Evolutionary conservation across 2,113 vertebrate genomes (phyloP), one percentile per base, ranked within the genome.

Genomic region (Clarias gariepinus): DNA sequence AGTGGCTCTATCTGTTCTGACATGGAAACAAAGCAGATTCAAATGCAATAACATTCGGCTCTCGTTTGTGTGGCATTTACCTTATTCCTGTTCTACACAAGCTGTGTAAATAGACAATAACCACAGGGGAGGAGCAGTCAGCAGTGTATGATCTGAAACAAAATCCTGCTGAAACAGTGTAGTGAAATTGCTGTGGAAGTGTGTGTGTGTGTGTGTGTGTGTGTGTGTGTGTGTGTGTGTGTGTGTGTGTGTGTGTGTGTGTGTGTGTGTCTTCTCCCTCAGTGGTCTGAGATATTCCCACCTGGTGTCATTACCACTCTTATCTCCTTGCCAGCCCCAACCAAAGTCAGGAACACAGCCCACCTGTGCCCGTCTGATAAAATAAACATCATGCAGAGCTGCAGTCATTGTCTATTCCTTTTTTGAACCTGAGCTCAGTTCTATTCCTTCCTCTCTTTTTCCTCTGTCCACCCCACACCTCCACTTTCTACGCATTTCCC

Each of bases 301-400:
- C 89, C 90, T 87, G 90, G 92, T 91, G 90, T 93, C 93, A 94
- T 94, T 94, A 93, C 92, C 30, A 81, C 88, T 85, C 90, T 93
- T 94, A 94, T 94, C 92, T 93, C 89, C 85, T 76, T 88, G 88
- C 82, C 73, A 88, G 90, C 89, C 86, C 81, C 84, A 91, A 89
- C 61, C 52, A 90, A 87, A 90, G 89, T 91, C 81, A 89, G 84
- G 66, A 91, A 91, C 91, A 84, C 30, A 86, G 90, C 89, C 91
- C 92, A 94, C 92, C 94, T 94, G 93, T 88, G 89, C 90, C 89
- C 90, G 76, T 91, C 91, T 90, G 93, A 95, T 95, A 93, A 94
- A 94, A 91, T 89, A 93, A 92, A 92, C 90, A 92, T 93, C 92
- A 93, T 89, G 91, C 91, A 89, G 88, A 92, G 87, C 82, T 61